phyloP scores from a whole-genome alignment of 2,888 invertebrate species.

The Helobdella robusta region DNA sequence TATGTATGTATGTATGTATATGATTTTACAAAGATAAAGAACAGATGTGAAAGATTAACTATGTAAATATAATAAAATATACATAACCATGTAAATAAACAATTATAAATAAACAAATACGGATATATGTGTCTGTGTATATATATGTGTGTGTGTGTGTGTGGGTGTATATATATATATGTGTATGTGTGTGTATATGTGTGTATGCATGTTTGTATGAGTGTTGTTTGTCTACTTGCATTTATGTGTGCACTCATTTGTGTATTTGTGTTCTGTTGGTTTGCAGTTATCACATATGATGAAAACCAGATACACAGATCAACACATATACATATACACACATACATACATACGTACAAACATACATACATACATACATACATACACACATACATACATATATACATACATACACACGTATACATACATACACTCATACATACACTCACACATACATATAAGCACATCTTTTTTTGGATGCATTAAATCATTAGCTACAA shows the following conservation, averaged over 20 bases:
- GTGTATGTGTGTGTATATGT: conserved; percentile 15
- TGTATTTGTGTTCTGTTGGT: conserved; percentile 13
- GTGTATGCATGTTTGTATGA: conserved; percentile 5
- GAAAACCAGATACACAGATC: conserved; percentile 15
- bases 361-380: conserved; percentile 25
- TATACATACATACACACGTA: no score
- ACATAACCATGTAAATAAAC: conserved; percentile 5
- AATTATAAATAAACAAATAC: conserved; percentile 8
- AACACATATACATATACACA: conserved; percentile 18
- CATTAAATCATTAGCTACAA: no score
- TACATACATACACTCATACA: no score
- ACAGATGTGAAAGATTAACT: neutral
- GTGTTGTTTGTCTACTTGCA: neutral
- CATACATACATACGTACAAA: conserved; percentile 20
- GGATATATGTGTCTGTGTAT: conserved; percentile 4
- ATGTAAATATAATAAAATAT: neutral
- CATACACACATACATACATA: neutral
- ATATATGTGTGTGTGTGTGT: conserved; percentile 14
- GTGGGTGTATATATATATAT: conserved; percentile 12
- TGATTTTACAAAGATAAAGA: conserved; percentile 10
- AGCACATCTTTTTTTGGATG: no score
- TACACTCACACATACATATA: no score
- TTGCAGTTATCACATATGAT: no score
- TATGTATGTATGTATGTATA: conserved; percentile 12
- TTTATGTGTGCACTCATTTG: neutral